Percentiles rank a stretch among this genome's conserved stretches.
Conservation (phyloP, 2,888 invertebrate species). For the Lasioglossum lativentre region DNA sequence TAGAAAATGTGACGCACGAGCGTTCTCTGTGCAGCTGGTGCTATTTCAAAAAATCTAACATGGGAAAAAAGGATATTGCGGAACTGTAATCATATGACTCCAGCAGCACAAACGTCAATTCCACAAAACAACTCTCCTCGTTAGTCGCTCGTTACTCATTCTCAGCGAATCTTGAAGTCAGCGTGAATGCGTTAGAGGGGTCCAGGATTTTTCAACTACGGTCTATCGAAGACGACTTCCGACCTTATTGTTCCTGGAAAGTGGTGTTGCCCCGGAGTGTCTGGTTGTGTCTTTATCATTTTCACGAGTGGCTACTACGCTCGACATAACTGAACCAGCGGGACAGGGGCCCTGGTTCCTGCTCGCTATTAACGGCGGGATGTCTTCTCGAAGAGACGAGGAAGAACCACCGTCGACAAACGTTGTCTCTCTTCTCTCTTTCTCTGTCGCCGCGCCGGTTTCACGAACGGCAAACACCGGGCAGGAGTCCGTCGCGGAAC, state of each 20-base stretch:
- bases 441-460: slow-evolving; percentile 33
- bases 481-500: slow-evolving; percentile 43
- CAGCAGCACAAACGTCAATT: not conserved
- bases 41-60: no score
- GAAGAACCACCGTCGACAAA: slow-evolving; percentile 60
- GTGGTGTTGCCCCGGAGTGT: slow-evolving; percentile 22
- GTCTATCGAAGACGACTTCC: not conserved
- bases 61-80: no score
- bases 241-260: slow-evolving; percentile 48
- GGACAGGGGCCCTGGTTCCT: slow-evolving; percentile 45
- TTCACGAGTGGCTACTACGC: slow-evolving; percentile 57
- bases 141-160: not conserved
- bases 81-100: not conserved
- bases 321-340: slow-evolving; percentile 40
- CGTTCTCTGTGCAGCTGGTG: no score
- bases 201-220: not conserved
- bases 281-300: slow-evolving; percentile 54
- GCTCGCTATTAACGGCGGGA: slow-evolving; percentile 59
- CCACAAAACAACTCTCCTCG: not conserved
- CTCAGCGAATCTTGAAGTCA: not conserved
- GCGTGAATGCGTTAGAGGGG: slow-evolving; percentile 5
- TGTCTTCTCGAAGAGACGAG: slow-evolving; percentile 56
- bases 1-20: not conserved
- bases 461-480: slow-evolving; percentile 66
- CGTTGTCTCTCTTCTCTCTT: slow-evolving; percentile 46